These are phyloP conservation scores for Archilochus colubris DNA, from an alignment of 2,113 vertebrate species.

Conservation along the genomic window DNA sequence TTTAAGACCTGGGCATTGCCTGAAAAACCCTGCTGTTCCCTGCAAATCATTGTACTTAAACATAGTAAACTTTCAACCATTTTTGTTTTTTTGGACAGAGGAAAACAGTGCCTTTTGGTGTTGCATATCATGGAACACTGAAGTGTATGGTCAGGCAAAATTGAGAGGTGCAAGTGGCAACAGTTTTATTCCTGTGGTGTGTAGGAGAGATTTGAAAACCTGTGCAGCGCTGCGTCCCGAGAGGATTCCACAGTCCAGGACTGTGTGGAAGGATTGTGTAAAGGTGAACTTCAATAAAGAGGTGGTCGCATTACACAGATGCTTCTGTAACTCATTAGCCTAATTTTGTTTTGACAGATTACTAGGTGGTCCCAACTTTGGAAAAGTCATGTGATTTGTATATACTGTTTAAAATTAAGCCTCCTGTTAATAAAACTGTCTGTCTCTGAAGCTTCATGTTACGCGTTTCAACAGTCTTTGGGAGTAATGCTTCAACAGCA, in stretches of 20 bases:
- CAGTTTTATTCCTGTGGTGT: slow-evolving; percentile 75
- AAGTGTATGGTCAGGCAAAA: slow-evolving; percentile 71
- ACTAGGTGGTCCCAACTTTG: slow-evolving; percentile 74
- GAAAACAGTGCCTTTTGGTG: slow-evolving; percentile 75
- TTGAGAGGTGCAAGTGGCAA: slow-evolving; percentile 76
- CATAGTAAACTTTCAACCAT: slow-evolving; percentile 50
- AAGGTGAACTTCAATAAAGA: slow-evolving; percentile 76
- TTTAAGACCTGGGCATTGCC: slow-evolving; percentile 42
- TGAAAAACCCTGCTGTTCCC: slow-evolving; percentile 67
- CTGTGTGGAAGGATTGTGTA: slow-evolving; percentile 70
- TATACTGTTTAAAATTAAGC: slow-evolving; percentile 83
- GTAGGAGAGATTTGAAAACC: slow-evolving; percentile 70
- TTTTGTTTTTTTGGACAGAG: slow-evolving; percentile 39
- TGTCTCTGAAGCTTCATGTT: slow-evolving; percentile 80
- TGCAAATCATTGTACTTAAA: slow-evolving; percentile 76
- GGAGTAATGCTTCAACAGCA: slow-evolving; percentile 73
- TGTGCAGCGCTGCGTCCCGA: slow-evolving; percentile 64
- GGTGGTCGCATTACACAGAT: slow-evolving; percentile 70
- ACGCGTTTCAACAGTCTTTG: slow-evolving; percentile 73
- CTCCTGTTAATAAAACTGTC: slow-evolving; percentile 92
- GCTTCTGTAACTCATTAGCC: slow-evolving; percentile 74
- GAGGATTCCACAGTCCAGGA: slow-evolving; percentile 68
- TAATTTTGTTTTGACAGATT: slow-evolving; percentile 73
- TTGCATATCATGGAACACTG: slow-evolving; percentile 74
- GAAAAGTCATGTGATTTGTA: slow-evolving; percentile 81